phyloP scores from a whole-genome alignment of 2,888 invertebrate genomes.

The Pterostichus madidus region DNA sequence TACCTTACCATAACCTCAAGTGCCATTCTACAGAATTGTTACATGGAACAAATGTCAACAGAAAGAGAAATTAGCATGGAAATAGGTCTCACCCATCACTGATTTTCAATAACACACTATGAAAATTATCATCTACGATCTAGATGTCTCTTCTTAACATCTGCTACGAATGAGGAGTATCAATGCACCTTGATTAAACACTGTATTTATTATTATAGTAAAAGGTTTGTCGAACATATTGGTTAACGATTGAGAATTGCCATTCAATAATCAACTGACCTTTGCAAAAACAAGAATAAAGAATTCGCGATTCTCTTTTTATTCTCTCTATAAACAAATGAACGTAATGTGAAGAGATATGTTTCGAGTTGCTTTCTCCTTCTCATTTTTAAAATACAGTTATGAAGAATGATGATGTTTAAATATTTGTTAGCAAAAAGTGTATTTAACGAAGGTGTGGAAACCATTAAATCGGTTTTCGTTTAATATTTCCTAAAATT shows the following conservation, averaged over 20 bases:
- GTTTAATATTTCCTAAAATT: neutral
- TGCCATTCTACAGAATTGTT: neutral
- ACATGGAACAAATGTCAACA: neutral
- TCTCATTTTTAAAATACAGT: slow-evolving; percentile 43
- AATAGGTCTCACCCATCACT: slow-evolving; percentile 46
- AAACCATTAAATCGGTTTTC: neutral
- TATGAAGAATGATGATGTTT: slow-evolving; percentile 22
- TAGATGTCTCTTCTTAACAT: slow-evolving; percentile 3
- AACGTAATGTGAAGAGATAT: neutral
- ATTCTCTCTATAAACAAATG: neutral
- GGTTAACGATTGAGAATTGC: neutral
- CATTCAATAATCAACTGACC: slow-evolving; percentile 10
- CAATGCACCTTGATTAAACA: no score
- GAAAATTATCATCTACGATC: slow-evolving; percentile 39
- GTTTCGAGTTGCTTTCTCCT: slow-evolving; percentile 26
- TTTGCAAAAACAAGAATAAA: slow-evolving; percentile 23
- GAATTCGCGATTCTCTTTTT: slow-evolving; percentile 17
- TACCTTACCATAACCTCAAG: neutral
- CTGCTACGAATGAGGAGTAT: neutral
- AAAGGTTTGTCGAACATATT: no score
- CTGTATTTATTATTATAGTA: no score
- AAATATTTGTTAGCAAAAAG: slow-evolving; percentile 7
- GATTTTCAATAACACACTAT: slow-evolving; percentile 38
- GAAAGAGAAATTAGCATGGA: slow-evolving; percentile 36
- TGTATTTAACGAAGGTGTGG: neutral